These are phyloP conservation scores for Podilymbus podiceps DNA, from an alignment of 2,113 vertebrate species.

Conservation along the genomic window DNA sequence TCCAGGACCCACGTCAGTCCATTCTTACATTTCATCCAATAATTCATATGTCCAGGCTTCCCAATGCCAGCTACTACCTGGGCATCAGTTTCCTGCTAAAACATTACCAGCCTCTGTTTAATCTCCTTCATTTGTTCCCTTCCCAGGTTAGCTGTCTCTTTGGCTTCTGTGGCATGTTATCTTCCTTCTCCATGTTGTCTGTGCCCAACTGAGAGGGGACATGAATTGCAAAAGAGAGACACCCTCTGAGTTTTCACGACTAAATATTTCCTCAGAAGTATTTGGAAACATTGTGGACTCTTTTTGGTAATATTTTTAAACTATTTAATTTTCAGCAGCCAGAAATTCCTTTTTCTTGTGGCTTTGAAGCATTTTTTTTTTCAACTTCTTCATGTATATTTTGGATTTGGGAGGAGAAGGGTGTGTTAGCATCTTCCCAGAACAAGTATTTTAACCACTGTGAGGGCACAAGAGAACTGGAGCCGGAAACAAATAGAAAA, in stretches of 20 bases:
- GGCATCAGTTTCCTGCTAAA: neutral
- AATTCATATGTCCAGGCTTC: neutral
- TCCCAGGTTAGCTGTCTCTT: neutral
- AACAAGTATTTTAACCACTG: neutral
- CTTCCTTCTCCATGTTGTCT: neutral
- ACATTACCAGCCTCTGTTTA: neutral
- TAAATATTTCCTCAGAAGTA: neutral
- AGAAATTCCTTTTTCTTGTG: neutral
- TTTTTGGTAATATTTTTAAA: neutral
- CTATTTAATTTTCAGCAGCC: neutral
- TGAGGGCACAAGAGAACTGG: neutral
- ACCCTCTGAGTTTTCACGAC: neutral
- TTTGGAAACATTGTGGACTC: neutral
- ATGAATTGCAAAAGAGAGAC: neutral
- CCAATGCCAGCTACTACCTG: neutral
- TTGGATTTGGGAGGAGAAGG: neutral
- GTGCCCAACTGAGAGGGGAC: neutral
- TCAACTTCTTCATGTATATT: neutral
- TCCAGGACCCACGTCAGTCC: neutral
- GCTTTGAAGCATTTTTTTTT: neutral
- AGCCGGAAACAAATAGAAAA: neutral
- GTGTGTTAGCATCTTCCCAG: neutral
- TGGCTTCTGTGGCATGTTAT: neutral
- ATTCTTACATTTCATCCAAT: neutral
- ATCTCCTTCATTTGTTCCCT: neutral